Evolutionary conservation across 2,888 invertebrate species (phyloP), one percentile per base, ranked within the genome.

Genomic region (Ommatoiulus sabulosus): DNA sequence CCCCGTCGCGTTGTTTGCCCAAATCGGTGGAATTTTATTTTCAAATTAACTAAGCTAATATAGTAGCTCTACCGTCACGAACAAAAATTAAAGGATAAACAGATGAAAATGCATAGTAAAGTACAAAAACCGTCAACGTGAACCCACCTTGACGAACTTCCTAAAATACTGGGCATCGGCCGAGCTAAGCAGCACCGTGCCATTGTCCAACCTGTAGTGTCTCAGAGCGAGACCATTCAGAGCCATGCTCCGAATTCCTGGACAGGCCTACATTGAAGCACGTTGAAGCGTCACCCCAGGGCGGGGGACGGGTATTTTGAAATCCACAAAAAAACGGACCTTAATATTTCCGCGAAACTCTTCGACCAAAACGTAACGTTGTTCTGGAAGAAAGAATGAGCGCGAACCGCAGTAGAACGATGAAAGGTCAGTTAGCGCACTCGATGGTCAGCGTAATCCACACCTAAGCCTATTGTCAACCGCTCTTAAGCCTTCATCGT

Each of bases 151-250:
- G 43, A 35, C 15, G 44, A 84, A 84, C 84, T 84, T 35, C 6
- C 84, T 10, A 15, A 84, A 44, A 17, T 17, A 24, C 44, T 84
- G 44, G 44, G 43, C 44, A 17, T 44, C 84, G 5, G 43, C 44
- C 8, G 44, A 15, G 43, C 44, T 84, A 17, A 84, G 43, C 84
- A 84, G 44, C 15, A 44, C 84, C 17, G 43, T 84, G 1, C 43
- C 44, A 84, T 84, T 84, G 84, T 84, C 84, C 84, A 84, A 43
- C 44, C 44, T 84, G 84, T 84, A 84, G 17, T 84, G 84, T 43
- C 44, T 84, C n/a, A 84, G 84, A 44, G 43, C 84, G 35, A 84
- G 84, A 44, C 84, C 84, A 84, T 84, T 84, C 84, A 84, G 84
- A 43, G 84, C 84, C 84, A 84, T 84, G 44, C 44, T 84, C 84